These are phyloP conservation scores for Rhadina sibilatrix DNA, from an alignment of 2,113 vertebrate genomes.

Conservation along the genomic window DNA sequence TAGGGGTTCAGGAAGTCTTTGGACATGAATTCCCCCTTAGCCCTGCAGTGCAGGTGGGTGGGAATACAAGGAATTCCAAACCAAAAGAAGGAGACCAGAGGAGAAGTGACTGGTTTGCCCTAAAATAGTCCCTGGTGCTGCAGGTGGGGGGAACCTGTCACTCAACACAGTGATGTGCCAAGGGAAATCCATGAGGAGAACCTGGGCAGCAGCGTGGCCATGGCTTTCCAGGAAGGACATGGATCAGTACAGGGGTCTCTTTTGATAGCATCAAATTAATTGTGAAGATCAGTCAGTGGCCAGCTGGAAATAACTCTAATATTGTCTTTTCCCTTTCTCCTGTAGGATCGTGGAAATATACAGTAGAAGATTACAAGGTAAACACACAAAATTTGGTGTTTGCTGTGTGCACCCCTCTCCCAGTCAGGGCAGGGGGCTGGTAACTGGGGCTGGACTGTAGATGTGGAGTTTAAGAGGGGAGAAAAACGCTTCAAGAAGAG, in stretches of 20 bases:
- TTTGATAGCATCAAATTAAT: neutral
- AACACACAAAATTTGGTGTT: neutral
- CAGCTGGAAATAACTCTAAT: neutral
- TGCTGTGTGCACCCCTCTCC: neutral
- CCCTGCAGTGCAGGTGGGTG: neutral
- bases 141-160: neutral
- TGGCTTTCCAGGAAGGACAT: neutral
- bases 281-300: neutral
- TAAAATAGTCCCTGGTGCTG: neutral
- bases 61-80: neutral
- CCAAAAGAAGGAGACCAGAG: neutral
- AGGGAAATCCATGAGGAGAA: neutral
- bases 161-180: neutral
- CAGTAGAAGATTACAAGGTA: conserved; percentile 96
- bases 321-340: neutral
- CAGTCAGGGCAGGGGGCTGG: neutral
- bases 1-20: neutral
- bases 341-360: conserved; percentile 98
- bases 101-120: neutral
- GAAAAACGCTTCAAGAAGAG: neutral
- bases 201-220: neutral
- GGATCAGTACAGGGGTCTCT: rapidly evolving
- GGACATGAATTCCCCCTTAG: neutral
- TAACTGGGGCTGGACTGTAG: rapidly evolving
- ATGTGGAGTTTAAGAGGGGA: neutral